Conservation (phyloP, 2,113 vertebrate genomes). For the Barnardius zonarius region DNA sequence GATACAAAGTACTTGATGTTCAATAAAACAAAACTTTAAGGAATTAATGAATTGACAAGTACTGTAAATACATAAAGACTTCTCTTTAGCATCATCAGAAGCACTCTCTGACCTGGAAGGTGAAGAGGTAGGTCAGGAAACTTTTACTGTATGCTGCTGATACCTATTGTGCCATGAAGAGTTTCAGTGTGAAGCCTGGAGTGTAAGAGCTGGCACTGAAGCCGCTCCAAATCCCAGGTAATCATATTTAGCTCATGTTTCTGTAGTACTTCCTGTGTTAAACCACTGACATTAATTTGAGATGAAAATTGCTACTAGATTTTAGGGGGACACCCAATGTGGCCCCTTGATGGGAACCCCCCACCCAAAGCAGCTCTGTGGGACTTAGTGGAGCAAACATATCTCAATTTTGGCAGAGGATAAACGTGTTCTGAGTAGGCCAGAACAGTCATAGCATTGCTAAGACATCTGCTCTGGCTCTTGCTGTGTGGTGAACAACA, state of each 20-base stretch:
- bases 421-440: neutral
- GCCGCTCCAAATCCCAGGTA: neutral
- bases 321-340: neutral
- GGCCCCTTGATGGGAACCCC: neutral
- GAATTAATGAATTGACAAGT: neutral
- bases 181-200: neutral
- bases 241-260: neutral
- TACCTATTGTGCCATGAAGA: accelerated
- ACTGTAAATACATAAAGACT: neutral
- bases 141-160: neutral
- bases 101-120: neutral
- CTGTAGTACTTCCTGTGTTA: neutral
- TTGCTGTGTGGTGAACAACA: neutral
- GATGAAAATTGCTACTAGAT: neutral
- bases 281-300: neutral
- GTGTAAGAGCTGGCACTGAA: neutral
- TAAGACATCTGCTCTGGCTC: neutral
- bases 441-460: neutral
- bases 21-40: constrained; percentile 14
- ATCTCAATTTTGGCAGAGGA: neutral
- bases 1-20: neutral
- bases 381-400: accelerated
- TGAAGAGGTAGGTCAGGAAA: neutral
- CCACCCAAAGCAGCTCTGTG: accelerated
- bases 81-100: neutral